Evolutionary conservation across 2,888 invertebrate genomes (phyloP).

Genomic region (Diarsia brunnea): DNA sequence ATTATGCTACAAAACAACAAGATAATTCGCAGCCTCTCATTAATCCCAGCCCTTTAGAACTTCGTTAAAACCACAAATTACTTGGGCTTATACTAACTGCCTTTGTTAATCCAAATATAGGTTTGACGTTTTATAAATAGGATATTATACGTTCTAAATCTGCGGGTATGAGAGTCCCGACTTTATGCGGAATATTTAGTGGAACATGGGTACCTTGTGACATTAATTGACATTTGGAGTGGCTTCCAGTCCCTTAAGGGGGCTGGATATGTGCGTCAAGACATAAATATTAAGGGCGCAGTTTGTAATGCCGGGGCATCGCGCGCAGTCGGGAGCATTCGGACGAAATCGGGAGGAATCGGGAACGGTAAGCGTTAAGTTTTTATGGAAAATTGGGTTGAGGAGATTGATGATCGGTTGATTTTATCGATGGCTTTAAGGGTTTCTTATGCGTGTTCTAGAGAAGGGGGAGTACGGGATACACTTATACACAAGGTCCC

Average conservation of each 20-base stretch:
- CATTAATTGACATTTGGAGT: slow-evolving; percentile 74
- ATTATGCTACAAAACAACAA: slow-evolving; percentile 14
- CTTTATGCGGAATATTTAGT: slow-evolving; percentile 64
- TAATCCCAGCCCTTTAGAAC: slow-evolving; percentile 11
- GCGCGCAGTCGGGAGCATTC: slow-evolving; percentile 13
- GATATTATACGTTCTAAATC: slow-evolving; percentile 56
- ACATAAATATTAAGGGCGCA: slow-evolving; percentile 61
- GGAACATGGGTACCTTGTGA: slow-evolving; percentile 58
- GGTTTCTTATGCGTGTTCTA: slow-evolving; percentile 17
- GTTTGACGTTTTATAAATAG: slow-evolving; percentile 63
- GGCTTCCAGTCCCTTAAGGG: slow-evolving; percentile 60
- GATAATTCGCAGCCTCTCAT: slow-evolving; percentile 9
- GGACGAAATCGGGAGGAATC: slow-evolving; percentile 21
- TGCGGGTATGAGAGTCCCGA: slow-evolving; percentile 58
- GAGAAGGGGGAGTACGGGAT: background rate
- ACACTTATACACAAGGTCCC: too few relatives aligned
- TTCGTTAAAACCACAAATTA: slow-evolving; percentile 47
- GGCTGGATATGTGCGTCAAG: slow-evolving; percentile 57
- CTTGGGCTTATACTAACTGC: slow-evolving; percentile 49
- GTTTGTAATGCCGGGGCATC: slow-evolving; percentile 49
- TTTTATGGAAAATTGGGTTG: slow-evolving; percentile 41
- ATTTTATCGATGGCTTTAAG: slow-evolving; percentile 34
- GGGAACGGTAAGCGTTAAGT: slow-evolving; percentile 31
- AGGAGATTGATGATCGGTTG: slow-evolving; percentile 50
- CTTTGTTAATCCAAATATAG: slow-evolving; percentile 58